A percentile compares a stretch with the other conserved stretches of the same genome.
phyloP scores from a whole-genome alignment of 2,113 vertebrate species.

The Phrynosoma platyrhinos region DNA sequence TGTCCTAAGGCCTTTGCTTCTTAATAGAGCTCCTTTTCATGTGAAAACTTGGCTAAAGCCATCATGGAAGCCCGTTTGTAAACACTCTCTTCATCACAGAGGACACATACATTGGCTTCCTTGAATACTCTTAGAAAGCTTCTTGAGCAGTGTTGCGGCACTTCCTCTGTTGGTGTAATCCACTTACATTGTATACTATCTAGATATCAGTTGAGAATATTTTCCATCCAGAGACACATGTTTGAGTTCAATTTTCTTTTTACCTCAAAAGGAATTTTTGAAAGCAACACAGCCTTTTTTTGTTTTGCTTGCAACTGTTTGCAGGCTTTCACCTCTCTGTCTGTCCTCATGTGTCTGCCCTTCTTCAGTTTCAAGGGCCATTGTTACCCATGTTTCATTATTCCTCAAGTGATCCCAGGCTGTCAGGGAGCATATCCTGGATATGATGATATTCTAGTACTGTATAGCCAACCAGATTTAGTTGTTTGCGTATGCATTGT shows the following conservation, averaged over 20 bases:
- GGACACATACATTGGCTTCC: constrained; percentile 73
- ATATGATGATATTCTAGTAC: no score
- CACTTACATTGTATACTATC: constrained; percentile 59
- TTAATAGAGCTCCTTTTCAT: constrained; percentile 76
- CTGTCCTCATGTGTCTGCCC: not conserved
- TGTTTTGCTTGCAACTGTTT: not conserved
- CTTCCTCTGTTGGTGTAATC: constrained; percentile 65
- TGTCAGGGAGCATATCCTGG: no score
- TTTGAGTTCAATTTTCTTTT: not conserved
- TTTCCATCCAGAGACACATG: constrained; percentile 19
- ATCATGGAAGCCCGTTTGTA: constrained; percentile 75
- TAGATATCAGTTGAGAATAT: constrained; percentile 60
- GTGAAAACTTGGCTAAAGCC: constrained; percentile 74
- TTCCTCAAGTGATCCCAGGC: not conserved
- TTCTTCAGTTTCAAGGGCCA: not conserved
- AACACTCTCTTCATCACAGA: constrained; percentile 75
- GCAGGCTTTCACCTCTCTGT: not conserved
- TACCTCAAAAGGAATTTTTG: not conserved
- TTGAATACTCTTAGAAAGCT: constrained; percentile 71
- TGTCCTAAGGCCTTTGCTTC: constrained; percentile 74
- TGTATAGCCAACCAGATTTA: not conserved
- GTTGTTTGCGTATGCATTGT: not conserved
- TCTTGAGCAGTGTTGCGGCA: constrained; percentile 62
- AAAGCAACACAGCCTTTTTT: not conserved
- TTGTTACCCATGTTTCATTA: not conserved